Evolutionary conservation across 2,113 vertebrate species (phyloP).

Genomic region (Sander vitreus): DNA sequence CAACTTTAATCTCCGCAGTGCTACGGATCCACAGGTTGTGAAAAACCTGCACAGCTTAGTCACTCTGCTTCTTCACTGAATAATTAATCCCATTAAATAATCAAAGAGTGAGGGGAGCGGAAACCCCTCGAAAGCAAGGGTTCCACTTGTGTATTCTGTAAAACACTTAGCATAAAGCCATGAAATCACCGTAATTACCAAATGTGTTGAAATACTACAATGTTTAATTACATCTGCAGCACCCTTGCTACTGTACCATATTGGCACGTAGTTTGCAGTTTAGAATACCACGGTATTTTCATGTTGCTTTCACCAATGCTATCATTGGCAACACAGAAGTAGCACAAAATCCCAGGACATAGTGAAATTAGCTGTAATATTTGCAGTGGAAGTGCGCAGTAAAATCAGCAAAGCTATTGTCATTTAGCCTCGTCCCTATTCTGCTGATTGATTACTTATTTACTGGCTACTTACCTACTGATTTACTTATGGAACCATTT

Average conservation of each 20-base stretch:
- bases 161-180: slow-evolving; percentile 22
- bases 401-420: not conserved
- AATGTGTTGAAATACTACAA: slow-evolving; percentile 12
- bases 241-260: not conserved
- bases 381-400: not conserved
- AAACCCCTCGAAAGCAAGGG: slow-evolving; percentile 19
- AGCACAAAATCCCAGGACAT: not conserved
- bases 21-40: slow-evolving; percentile 27
- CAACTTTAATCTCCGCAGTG: slow-evolving; percentile 28
- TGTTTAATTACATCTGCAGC: slow-evolving; percentile 17
- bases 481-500: not conserved
- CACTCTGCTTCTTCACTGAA: slow-evolving; percentile 36
- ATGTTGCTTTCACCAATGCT: not conserved
- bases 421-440: not conserved
- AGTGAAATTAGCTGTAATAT: not conserved
- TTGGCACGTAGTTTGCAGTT: not conserved
- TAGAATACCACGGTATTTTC: not conserved
- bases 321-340: not conserved
- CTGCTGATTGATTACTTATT: not conserved
- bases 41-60: slow-evolving; percentile 23
- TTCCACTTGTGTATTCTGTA: slow-evolving; percentile 31
- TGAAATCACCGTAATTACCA: slow-evolving; percentile 12
- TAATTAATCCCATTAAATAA: slow-evolving; percentile 71
- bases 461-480: not conserved
- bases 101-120: slow-evolving; percentile 42